phyloP scores from a whole-genome alignment of 1,140 invertebrate species.

The Thalassaphorura encarpata region DNA sequence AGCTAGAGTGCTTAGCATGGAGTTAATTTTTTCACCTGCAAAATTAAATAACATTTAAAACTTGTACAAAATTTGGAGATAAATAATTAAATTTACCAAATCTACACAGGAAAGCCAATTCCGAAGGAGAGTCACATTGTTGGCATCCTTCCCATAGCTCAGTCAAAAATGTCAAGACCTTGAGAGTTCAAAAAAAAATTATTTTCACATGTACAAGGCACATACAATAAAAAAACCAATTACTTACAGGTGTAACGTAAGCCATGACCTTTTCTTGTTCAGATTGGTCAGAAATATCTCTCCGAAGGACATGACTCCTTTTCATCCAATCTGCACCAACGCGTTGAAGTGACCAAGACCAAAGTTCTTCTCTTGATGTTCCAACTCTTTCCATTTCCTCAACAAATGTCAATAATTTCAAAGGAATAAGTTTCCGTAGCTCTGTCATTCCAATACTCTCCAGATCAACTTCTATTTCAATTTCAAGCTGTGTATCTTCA shows the following conservation, averaged over 20 bases:
- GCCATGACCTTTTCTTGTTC: conserved; percentile 9
- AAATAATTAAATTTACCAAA: not conserved
- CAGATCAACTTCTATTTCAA: too few species aligned
- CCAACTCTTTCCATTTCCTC: conserved; percentile 23
- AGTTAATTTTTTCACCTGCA: not conserved
- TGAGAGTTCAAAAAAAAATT: not conserved
- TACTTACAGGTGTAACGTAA: conserved; percentile 8
- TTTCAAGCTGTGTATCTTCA: too few species aligned
- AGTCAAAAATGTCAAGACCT: not conserved
- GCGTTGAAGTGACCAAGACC: conserved; percentile 19
- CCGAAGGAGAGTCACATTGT: conserved; percentile 7
- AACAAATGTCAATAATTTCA: conserved; percentile 10
- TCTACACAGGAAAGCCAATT: conserved; percentile 5
- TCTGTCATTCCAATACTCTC: too few species aligned
- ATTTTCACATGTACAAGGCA: not conserved
- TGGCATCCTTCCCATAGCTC: conserved; percentile 7
- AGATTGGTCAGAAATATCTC: conserved; percentile 19
- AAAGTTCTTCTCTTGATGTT: conserved; percentile 21
- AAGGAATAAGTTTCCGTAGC: too few species aligned
- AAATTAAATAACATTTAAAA: not conserved
- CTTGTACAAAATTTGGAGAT: too few species aligned
- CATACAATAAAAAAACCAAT: not conserved
- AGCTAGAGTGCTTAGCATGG: not conserved
- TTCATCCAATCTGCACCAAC: conserved; percentile 19
- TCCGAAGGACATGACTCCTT: conserved; percentile 12